Conservation (phyloP, 2,888 invertebrate species). For the Anarsia innoxiella region DNA sequence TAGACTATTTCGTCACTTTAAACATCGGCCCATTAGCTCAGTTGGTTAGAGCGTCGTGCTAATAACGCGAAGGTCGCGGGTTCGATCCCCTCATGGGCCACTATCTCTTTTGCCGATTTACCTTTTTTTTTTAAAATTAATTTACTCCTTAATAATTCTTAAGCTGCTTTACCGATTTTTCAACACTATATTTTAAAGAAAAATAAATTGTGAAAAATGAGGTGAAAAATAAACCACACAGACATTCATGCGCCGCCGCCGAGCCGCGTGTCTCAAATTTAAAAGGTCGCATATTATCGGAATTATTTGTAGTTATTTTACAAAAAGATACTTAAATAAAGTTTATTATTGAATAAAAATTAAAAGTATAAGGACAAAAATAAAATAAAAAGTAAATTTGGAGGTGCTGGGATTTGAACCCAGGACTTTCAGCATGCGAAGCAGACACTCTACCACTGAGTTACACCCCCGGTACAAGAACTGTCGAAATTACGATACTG, state of each 20-base stretch:
- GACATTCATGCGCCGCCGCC: too few relatives aligned
- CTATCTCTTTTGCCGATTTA: fast-evolving
- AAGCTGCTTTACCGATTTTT: too few relatives aligned
- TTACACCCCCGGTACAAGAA: slow-evolving; percentile 49
- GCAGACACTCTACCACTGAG: slow-evolving; percentile 78
- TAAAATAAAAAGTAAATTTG: slow-evolving; percentile 30
- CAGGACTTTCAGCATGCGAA: slow-evolving; percentile 81
- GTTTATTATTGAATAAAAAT: neutral
- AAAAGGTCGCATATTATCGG: too few relatives aligned
- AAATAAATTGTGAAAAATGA: too few relatives aligned
- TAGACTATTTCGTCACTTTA: slow-evolving; percentile 1
- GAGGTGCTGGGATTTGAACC: slow-evolving; percentile 80
- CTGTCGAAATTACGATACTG: slow-evolving; percentile 22
- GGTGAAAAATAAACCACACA: neutral
- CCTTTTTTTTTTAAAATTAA: slow-evolving; percentile 4
- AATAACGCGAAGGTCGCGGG: slow-evolving; percentile 70
- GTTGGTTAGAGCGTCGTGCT: slow-evolving; percentile 71
- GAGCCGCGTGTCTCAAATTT: too few relatives aligned
- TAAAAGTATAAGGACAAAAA: slow-evolving; percentile 7
- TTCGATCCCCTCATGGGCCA: slow-evolving; percentile 72
- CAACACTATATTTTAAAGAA: too few relatives aligned
- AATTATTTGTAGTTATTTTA: too few relatives aligned
- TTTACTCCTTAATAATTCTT: neutral
- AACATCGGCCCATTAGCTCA: slow-evolving; percentile 59
- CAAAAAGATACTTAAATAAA: too few relatives aligned